Percentiles rank a stretch among this genome's conserved stretches.
Conservation (phyloP, 2,797 vertebrate genomes). For the Paramormyrops hopkinsi region DNA sequence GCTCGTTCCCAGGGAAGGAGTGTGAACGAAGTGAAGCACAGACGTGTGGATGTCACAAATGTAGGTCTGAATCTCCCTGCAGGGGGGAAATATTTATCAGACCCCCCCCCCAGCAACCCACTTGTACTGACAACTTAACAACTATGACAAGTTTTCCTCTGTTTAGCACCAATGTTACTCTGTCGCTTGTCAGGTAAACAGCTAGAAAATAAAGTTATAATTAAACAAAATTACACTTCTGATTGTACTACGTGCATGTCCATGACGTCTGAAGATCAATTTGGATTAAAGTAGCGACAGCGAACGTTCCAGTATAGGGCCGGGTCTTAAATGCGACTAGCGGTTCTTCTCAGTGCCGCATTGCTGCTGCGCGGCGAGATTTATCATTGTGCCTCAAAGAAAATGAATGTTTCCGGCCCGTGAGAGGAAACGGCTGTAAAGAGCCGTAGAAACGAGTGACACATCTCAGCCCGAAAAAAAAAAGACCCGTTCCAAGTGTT, state of each 20-base stretch:
- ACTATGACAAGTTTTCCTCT: background rate
- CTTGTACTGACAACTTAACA: slow-evolving; percentile 7
- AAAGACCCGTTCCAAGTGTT: background rate
- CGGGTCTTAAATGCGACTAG: background rate
- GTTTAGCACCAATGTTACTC: background rate
- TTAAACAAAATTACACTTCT: background rate
- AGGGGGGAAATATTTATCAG: background rate
- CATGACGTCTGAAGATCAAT: background rate
- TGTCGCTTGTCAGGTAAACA: background rate
- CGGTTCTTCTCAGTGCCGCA: background rate
- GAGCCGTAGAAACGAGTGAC: background rate
- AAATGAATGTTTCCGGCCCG: slow-evolving; percentile 4
- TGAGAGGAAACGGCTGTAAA: background rate
- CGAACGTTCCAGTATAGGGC: background rate
- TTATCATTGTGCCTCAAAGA: slow-evolving; percentile 6
- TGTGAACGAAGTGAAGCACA: background rate
- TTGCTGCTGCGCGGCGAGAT: background rate
- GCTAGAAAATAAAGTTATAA: background rate
- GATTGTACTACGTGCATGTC: background rate
- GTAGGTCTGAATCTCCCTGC: background rate
- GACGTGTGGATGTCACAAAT: background rate
- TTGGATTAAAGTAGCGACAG: background rate
- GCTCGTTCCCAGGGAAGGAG: background rate
- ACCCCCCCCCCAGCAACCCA: background rate
- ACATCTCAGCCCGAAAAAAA: background rate